Evolutionary conservation across 2,113 vertebrate species (phyloP), one percentile per base, ranked within the genome.

Genomic region (Brachirus orientalis): DNA sequence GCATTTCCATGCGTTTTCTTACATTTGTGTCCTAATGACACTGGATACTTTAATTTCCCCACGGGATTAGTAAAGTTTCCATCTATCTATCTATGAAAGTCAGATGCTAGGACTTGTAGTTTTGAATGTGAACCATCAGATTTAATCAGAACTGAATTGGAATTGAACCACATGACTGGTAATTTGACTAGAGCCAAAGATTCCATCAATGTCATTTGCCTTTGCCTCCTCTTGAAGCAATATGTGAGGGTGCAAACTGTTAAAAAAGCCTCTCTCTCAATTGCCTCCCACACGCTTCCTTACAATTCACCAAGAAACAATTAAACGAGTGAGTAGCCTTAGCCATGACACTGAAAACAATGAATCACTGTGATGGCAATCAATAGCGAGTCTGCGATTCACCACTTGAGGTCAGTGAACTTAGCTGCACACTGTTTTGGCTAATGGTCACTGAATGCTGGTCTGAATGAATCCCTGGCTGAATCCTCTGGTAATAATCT

Each of bases 271-370:
- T 62, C 57, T 75, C 43, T 72, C 76, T 69, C 63, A 84, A 70
- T 86, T 64, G 63, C 81, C 85, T 77, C 85, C 88, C 78, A 89
- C 88, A 82, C 79, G 14, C 82, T 86, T 82, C 72, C 84, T 87
- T 79, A 61, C 80, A 89, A 86, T 88, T 89, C 84, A 79, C 73
- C 60, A 3, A 73, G 72, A 79, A 82, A 88, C 78, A 90, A 85
- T 86, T 82, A 83, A 79, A 86, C 66, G 76, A 77, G 84, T 58
- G 69, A 77, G 73, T 55, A 83, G 70, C 69, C 80, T 55, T 54
- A 56, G 77, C 73, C 81, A 17, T 84, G 79, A 82, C 84, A 83
- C 60, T 2, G 35, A 74, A 28, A 84, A 85, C 81, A 87, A 79
- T 64, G 72, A 75, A 69, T 72, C 50, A 48, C 67, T 69, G 74